Evolutionary conservation across 2,797 vertebrate genomes (phyloP).

Genomic region (Gephyroberyx darwinii): DNA sequence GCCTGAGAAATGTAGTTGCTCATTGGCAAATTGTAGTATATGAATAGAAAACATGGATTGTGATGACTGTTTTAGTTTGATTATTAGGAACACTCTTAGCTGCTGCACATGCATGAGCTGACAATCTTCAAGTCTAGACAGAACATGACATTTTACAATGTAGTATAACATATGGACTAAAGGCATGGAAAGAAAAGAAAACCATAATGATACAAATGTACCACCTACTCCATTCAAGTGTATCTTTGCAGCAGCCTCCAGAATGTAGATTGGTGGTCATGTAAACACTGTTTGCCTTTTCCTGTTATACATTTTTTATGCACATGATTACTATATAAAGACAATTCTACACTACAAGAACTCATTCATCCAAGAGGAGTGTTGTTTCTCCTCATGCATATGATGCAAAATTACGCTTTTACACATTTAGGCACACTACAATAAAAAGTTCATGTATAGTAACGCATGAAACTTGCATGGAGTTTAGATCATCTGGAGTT

Average conservation of each 20-base stretch:
- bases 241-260: not conserved
- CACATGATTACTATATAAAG: slow-evolving; percentile 21
- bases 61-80: slow-evolving; percentile 27
- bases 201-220: not conserved
- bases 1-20: slow-evolving; percentile 33
- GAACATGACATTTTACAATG: not conserved
- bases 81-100: slow-evolving; percentile 34
- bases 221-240: no score
- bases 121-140: slow-evolving; percentile 4
- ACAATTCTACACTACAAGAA: slow-evolving; percentile 5
- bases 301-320: slow-evolving; percentile 51
- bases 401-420: slow-evolving; percentile 25
- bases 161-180: not conserved
- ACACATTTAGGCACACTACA: slow-evolving; percentile 21
- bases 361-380: slow-evolving; percentile 14
- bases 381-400: slow-evolving; percentile 54
- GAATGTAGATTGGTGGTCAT: not conserved
- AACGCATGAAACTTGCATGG: slow-evolving; percentile 47
- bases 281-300: slow-evolving; percentile 9
- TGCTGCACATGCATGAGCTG: slow-evolving; percentile 19
- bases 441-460: slow-evolving; percentile 25
- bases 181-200: not conserved
- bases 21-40: slow-evolving; percentile 14
- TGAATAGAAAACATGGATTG: not conserved
- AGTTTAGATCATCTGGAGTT: slow-evolving; percentile 10